Evolutionary conservation across 2,888 invertebrate species (phyloP), one percentile per base, ranked within the genome.

Genomic region (Chaetoderma sp.): DNA sequence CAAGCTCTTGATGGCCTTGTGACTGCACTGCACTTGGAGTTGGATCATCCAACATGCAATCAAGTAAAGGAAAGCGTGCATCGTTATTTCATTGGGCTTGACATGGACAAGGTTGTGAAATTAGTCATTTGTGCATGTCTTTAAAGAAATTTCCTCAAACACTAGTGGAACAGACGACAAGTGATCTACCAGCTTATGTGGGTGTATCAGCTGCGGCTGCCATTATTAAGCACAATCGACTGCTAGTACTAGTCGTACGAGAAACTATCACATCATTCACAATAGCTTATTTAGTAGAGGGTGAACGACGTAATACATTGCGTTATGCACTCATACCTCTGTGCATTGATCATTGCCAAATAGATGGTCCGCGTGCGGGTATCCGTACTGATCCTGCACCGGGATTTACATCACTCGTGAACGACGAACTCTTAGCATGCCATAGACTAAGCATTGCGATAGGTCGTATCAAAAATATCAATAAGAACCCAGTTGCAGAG

Each of bases 401-500:
- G 27, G 67, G 61, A 13, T 70, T 69, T 30, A 23, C 16, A 32
- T 47, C 67, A 13, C 30, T 70, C 13, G 18, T 42, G 10, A 21
- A 61, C 21, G 68, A 70, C 36, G 39, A 25, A 2, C 25, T 39
- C 4, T 44, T 68, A n/a, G n/a, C 27, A 10, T 4, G 57, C 10
- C 28, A 57, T n/a, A 39, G 57, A 8, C n/a, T 66, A 21, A 27
- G 23, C 21, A 44, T 75, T 28, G 72, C 74, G 32, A 60, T 75
- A 39, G 72, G 72, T 54, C 16, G 30, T 25, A 23, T 52, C 18
- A 52, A 52, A 36, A 45, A 45, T 45, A 6, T 23, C 8, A 72
- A 71, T 57, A 75, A 76, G 54, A 77, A 74, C 54, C 73, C 75
- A 16, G 70, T 76, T 0, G 76, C 74, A 16, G 75, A 76, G 64